Conservation (phyloP, 1,140 invertebrate species). For the Cyclargus thomasi region DNA sequence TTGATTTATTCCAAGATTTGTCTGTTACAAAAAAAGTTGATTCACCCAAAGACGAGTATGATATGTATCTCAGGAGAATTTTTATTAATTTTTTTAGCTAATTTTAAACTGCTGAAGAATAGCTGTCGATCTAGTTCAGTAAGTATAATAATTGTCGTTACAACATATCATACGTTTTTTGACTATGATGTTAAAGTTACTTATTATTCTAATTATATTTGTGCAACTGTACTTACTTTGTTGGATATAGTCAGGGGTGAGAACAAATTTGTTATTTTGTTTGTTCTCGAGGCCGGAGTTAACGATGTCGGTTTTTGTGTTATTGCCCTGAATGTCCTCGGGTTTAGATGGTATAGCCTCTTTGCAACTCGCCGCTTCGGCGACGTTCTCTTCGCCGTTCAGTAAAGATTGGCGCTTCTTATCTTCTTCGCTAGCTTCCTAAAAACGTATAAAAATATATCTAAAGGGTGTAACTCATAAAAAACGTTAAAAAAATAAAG, state of each 20-base stretch:
- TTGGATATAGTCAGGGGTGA: conserved; percentile 92
- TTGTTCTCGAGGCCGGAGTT: conserved; percentile 63
- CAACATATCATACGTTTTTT: no score
- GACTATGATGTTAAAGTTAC: no score
- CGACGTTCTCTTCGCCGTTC: conserved; percentile 62
- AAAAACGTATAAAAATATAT: conserved; percentile 44
- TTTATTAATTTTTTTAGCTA: no score
- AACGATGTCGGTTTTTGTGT: conserved; percentile 55
- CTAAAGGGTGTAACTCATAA: conserved; percentile 27
- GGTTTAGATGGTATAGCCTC: conserved; percentile 60
- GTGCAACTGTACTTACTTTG: conserved; percentile 80
- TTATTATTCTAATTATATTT: no score
- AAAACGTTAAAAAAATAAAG: conserved; percentile 33
- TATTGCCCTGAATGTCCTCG: conserved; percentile 60
- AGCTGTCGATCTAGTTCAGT: no score
- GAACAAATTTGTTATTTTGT: conserved; percentile 83
- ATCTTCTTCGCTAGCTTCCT: conserved; percentile 59
- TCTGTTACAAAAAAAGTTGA: no score
- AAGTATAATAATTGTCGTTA: no score
- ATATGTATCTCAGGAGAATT: no score
- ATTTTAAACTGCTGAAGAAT: no score
- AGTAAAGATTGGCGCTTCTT: conserved; percentile 55
- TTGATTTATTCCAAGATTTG: no score
- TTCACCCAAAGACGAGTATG: no score
- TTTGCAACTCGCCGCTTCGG: conserved; percentile 46